Conservation (phyloP, 2,797 vertebrate species). For the Jordanella pulchra region DNA sequence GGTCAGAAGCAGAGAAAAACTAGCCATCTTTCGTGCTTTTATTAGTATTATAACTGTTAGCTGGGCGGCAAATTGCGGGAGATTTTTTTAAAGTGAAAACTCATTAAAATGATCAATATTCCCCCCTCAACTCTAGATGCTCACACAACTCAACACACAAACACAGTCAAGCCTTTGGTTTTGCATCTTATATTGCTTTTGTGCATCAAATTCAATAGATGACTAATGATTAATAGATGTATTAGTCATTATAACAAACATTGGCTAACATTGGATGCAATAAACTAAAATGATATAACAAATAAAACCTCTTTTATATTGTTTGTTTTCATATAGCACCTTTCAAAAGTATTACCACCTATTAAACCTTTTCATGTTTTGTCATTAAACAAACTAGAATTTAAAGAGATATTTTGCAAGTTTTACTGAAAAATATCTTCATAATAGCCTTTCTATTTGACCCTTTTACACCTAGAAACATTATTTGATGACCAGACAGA, state of each 20-base stretch:
- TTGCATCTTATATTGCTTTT: neutral
- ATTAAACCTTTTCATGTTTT: neutral
- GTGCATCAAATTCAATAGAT: neutral
- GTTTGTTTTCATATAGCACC: neutral
- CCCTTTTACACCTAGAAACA: too few species aligned
- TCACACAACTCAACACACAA: too few species aligned
- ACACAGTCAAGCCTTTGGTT: neutral
- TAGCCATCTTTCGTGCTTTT: neutral
- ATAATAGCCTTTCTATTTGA: too few species aligned
- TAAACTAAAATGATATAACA: neutral
- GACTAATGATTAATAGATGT: too few species aligned
- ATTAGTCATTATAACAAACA: neutral
- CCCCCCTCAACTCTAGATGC: too few species aligned
- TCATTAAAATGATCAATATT: neutral
- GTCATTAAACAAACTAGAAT: neutral
- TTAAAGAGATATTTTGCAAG: too few species aligned
- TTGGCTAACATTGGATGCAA: neutral
- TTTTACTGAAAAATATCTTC: too few species aligned
- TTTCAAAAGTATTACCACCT: neutral
- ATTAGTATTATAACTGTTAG: neutral
- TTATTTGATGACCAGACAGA: too few species aligned
- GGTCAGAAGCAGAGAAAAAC: slow-evolving; percentile 62
- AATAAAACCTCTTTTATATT: neutral
- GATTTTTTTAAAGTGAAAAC: neutral
- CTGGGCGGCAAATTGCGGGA: neutral